Conservation (phyloP, 2,888 invertebrate genomes). For the Pterostichus niger region DNA sequence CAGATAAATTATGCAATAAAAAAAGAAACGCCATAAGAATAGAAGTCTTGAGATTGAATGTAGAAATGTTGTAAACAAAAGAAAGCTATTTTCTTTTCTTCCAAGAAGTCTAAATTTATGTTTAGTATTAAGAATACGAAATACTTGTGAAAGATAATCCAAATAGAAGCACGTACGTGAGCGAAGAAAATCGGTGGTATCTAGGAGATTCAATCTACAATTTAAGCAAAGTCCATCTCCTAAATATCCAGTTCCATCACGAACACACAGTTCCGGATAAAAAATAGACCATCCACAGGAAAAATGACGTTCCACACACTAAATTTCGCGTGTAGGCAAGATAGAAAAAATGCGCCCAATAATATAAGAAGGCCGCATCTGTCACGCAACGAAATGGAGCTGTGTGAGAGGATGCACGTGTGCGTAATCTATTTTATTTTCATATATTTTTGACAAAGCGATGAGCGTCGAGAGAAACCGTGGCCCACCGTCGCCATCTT, state of each 20-base stretch:
- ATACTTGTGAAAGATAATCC: too few relatives aligned
- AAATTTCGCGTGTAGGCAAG: conserved; percentile 54
- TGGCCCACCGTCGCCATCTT: conserved; percentile 5
- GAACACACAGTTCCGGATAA: conserved; percentile 25
- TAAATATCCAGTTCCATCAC: conserved; percentile 35
- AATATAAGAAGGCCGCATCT: conserved; percentile 65
- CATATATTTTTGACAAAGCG: conserved; percentile 66
- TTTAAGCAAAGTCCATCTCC: conserved; percentile 24
- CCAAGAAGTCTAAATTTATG: too few relatives aligned
- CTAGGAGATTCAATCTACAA: not conserved
- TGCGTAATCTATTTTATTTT: conserved; percentile 65
- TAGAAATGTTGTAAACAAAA: too few relatives aligned
- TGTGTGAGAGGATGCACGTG: conserved; percentile 65
- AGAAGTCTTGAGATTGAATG: too few relatives aligned
- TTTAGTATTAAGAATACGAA: too few relatives aligned
- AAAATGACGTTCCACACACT: conserved; percentile 44
- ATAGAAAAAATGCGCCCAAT: conserved; percentile 62
- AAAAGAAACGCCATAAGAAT: too few relatives aligned
- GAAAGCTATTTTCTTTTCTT: too few relatives aligned
- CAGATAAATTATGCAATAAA: too few relatives aligned
- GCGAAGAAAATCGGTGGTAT: too few relatives aligned
- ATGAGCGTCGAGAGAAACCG: conserved; percentile 3
- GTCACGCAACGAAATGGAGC: conserved; percentile 63
- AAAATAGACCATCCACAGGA: conserved; percentile 45
- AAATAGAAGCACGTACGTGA: too few relatives aligned